Percentiles rank a stretch among this genome's conserved stretches.
phyloP scores from a whole-genome alignment of 1,140 invertebrate genomes.

The Leucophenga varia region DNA sequence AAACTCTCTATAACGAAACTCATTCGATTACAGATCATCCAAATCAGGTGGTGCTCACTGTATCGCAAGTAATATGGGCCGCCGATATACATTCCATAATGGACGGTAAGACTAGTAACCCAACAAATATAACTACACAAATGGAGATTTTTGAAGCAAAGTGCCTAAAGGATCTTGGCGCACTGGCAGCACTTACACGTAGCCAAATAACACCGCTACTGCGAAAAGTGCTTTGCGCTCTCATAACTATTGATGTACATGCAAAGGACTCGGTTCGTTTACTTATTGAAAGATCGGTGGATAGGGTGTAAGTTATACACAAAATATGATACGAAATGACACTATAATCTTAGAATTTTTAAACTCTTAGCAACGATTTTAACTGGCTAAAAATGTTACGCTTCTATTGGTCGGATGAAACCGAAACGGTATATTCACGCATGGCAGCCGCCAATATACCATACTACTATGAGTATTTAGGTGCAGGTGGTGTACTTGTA shows the following conservation, averaged over 20 bases:
- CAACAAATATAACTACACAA: conserved; percentile 56
- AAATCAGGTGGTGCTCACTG: conserved; percentile 68
- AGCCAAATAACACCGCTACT: conserved; percentile 69
- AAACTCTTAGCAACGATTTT: conserved; percentile 67
- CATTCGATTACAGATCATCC: conserved; percentile 54
- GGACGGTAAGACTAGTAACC: conserved; percentile 56
- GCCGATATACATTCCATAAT: conserved; percentile 73
- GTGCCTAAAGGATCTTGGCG: conserved; percentile 72
- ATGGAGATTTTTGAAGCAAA: conserved; percentile 72
- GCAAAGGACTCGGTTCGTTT: conserved; percentile 78
- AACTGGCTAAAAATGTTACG: conserved; percentile 88
- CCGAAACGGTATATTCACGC: conserved; percentile 74
- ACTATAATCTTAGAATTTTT: neutral
- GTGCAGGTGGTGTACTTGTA: conserved; percentile 77
- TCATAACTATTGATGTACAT: conserved; percentile 87
- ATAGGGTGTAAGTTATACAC: conserved; percentile 59
- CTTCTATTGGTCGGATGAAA: conserved; percentile 84
- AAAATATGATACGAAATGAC: neutral
- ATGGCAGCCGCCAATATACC: conserved; percentile 77
- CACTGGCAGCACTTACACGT: conserved; percentile 75
- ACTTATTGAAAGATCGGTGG: conserved; percentile 71
- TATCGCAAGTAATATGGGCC: conserved; percentile 87
- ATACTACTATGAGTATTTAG: conserved; percentile 92
- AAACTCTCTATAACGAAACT: neutral
- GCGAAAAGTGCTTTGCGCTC: conserved; percentile 73